These are phyloP conservation scores for Lophius piscatorius DNA, from an alignment of 2,113 vertebrate genomes.

Conservation along the genomic window DNA sequence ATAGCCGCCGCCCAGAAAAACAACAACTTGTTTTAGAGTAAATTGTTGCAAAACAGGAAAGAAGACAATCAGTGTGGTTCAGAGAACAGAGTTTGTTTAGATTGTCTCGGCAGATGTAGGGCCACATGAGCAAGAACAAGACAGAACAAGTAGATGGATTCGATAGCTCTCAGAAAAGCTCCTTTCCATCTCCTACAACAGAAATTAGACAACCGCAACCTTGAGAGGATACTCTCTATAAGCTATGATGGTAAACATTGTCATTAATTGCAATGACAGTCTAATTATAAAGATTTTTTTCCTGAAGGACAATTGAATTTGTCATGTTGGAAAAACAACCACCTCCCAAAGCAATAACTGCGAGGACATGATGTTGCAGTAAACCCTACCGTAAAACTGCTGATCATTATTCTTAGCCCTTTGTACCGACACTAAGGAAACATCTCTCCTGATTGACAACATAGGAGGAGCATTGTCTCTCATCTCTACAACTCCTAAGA, in stretches of 20 bases:
- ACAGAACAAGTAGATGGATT: neutral
- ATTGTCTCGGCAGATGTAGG: constrained; percentile 1
- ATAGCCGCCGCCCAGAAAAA: constrained; percentile 60
- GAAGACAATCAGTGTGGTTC: constrained; percentile 5
- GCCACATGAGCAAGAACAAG: too few relatives aligned
- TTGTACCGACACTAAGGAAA: constrained; percentile 21
- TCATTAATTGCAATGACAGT: constrained; percentile 58
- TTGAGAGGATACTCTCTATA: constrained; percentile 34
- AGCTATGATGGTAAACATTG: constrained; percentile 28
- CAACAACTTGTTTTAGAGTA: constrained; percentile 55
- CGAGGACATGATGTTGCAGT: constrained; percentile 14
- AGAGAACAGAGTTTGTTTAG: constrained; percentile 25
- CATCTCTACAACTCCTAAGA: constrained; percentile 20
- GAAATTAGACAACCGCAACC: constrained; percentile 32
- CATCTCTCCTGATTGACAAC: constrained; percentile 26
- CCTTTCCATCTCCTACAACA: neutral
- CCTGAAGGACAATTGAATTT: constrained; percentile 59
- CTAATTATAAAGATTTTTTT: constrained; percentile 57
- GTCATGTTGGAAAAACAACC: constrained; percentile 43
- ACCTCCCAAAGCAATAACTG: constrained; percentile 29
- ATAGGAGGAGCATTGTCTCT: constrained; percentile 21
- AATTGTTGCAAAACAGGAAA: constrained; percentile 39
- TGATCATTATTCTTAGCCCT: constrained; percentile 45
- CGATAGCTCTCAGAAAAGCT: neutral
- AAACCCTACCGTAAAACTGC: constrained; percentile 2